phyloP scores from a whole-genome alignment of 2,888 invertebrate species.

The Anodontia alba region DNA sequence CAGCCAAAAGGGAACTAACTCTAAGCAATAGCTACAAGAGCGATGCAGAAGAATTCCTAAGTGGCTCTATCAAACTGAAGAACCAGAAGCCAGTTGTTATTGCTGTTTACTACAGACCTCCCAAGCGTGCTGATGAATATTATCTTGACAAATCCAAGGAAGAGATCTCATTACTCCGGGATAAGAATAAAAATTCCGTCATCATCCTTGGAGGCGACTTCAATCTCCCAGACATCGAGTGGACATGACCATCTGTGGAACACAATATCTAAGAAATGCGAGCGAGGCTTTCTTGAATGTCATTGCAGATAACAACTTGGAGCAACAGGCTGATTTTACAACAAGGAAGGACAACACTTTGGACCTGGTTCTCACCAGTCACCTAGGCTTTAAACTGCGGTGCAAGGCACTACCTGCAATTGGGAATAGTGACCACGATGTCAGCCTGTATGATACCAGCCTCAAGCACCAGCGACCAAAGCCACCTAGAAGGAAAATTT shows the following conservation, averaged over 20 bases:
- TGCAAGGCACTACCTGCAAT: neutral
- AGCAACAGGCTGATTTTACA: neutral
- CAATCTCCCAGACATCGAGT: constrained; percentile 32
- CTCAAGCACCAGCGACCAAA: neutral
- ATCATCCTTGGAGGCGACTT: constrained; percentile 22
- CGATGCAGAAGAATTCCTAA: too few relatives aligned
- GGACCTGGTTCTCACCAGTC: neutral
- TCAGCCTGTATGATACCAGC: neutral
- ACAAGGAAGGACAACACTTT: neutral
- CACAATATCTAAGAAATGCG: neutral
- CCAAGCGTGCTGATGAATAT: too few relatives aligned
- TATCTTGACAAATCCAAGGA: too few relatives aligned
- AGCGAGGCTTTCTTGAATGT: neutral
- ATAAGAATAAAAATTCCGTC: neutral
- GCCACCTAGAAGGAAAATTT: neutral
- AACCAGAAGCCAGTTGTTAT: too few relatives aligned
- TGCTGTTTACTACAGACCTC: too few relatives aligned
- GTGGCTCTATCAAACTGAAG: too few relatives aligned
- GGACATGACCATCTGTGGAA: neutral
- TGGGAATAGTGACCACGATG: constrained; percentile 6
- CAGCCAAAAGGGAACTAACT: too few relatives aligned
- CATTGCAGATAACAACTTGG: neutral
- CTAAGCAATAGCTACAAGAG: too few relatives aligned
- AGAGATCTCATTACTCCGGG: too few relatives aligned
- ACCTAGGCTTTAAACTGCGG: neutral